Conservation (phyloP, 2,113 vertebrate species). For the Isurus oxyrinchus region DNA sequence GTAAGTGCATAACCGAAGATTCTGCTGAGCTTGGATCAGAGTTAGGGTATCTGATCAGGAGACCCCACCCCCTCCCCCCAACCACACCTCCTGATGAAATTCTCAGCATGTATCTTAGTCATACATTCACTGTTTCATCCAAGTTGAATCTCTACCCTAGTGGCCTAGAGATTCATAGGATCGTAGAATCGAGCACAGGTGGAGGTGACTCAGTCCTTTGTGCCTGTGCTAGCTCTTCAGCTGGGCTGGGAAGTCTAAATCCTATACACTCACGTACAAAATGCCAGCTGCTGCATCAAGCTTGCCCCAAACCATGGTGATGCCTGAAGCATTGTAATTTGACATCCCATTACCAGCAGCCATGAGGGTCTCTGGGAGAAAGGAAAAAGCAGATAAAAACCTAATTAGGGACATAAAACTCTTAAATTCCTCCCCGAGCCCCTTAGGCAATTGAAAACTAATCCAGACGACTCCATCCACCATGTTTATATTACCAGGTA, state of each 20-base stretch:
- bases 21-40: background rate
- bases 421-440: background rate
- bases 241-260: background rate
- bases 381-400: background rate
- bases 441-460: background rate
- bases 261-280: background rate
- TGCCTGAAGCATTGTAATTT: background rate
- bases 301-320: background rate
- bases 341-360: background rate
- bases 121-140: background rate
- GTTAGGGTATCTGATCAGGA: background rate
- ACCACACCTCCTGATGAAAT: background rate
- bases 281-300: background rate
- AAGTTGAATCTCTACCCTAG: background rate
- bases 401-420: background rate
- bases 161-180: background rate
- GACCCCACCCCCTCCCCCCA: background rate
- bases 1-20: background rate
- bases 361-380: background rate
- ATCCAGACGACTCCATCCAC: background rate
- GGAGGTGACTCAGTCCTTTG: background rate
- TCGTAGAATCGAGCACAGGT: background rate
- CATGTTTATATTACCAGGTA: background rate
- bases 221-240: background rate
- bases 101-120: background rate